Evolutionary conservation across 2,888 invertebrate genomes (phyloP).

Genomic region (Oxyteleia sp.): DNA sequence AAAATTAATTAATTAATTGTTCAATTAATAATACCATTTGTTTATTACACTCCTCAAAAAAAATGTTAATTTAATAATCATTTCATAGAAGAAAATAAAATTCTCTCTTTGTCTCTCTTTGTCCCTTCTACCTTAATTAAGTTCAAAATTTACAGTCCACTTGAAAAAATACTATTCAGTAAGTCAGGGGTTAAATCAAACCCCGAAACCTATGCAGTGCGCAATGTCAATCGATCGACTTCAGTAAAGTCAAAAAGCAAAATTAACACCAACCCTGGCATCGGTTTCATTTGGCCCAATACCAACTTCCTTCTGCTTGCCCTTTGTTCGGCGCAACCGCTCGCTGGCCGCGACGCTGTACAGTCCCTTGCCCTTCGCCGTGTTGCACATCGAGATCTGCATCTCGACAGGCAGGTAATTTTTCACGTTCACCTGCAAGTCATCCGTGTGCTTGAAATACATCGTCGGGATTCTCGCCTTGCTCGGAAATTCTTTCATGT

Average conservation of each 20-base stretch:
- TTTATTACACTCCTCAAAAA: too few species aligned
- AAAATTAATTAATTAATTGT: too few species aligned
- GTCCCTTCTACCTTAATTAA: too few species aligned
- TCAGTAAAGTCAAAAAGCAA: constrained; percentile 5
- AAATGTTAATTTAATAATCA: too few species aligned
- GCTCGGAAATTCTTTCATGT: constrained; percentile 95
- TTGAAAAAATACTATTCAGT: too few species aligned
- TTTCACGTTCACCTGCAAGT: constrained; percentile 92
- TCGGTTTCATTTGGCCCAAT: constrained; percentile 89
- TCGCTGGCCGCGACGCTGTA: constrained; percentile 86
- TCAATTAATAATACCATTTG: too few species aligned
- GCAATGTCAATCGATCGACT: too few species aligned
- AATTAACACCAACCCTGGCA: constrained; percentile 88
- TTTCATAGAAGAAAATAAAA: too few species aligned
- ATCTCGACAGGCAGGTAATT: constrained; percentile 94
- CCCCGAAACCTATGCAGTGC: too few species aligned
- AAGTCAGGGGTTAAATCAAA: too few species aligned
- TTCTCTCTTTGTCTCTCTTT: too few species aligned
- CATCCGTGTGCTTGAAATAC: constrained; percentile 94
- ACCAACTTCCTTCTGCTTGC: constrained; percentile 88
- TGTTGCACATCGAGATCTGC: constrained; percentile 89
- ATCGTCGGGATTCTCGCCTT: constrained; percentile 96
- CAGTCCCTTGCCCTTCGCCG: constrained; percentile 83
- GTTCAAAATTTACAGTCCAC: too few species aligned
- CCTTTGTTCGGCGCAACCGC: constrained; percentile 87